Evolutionary conservation across 2,113 vertebrate species (phyloP).

Genomic region (Nycticebus coucang): DNA sequence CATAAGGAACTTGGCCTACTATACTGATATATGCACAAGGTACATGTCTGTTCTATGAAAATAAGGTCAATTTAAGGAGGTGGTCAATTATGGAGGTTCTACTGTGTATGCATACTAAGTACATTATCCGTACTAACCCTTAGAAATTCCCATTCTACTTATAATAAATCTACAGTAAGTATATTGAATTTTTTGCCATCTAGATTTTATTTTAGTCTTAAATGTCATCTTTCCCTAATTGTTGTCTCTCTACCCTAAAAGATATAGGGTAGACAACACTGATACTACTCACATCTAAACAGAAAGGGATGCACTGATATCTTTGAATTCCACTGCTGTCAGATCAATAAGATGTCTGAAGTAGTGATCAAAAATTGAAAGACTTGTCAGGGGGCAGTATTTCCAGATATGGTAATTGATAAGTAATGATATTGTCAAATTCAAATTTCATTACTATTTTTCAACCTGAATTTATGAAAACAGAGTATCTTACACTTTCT

Average conservation of each 20-base stretch:
- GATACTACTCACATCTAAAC: not conserved
- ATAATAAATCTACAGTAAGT: not conserved
- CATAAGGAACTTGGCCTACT: too few species aligned
- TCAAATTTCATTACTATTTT: not conserved
- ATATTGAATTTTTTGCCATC: not conserved
- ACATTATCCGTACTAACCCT: not conserved
- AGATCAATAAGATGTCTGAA: not conserved
- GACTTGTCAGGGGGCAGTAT: not conserved
- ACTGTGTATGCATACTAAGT: too few species aligned
- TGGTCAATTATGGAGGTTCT: too few species aligned
- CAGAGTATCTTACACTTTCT: not conserved
- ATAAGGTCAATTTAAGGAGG: too few species aligned
- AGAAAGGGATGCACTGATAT: not conserved
- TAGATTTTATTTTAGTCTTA: not conserved
- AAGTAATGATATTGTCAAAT: not conserved
- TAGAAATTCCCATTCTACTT: not conserved
- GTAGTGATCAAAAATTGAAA: not conserved
- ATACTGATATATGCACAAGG: too few species aligned
- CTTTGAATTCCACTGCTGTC: not conserved
- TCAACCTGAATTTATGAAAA: not conserved
- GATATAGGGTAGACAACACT: not conserved
- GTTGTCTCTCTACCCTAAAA: not conserved
- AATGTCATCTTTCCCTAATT: not conserved
- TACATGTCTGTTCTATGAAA: too few species aligned
- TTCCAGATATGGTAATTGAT: not conserved